Base-by-base conservation (phyloP, 2,888 invertebrate species). In the Machimus atricapillus region DNA sequence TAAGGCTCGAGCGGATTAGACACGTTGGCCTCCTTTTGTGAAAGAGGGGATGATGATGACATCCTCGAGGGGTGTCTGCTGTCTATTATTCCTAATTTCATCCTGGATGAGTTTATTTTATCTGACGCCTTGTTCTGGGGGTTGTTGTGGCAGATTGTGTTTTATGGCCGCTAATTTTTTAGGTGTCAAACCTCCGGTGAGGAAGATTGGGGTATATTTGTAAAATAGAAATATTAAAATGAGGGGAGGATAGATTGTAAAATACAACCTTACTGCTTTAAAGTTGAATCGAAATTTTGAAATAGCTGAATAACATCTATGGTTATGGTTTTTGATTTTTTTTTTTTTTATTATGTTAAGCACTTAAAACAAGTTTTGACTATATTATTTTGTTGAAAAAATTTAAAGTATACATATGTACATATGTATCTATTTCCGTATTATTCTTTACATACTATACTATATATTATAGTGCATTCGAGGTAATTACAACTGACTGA, bases 61-160 rank as follows among this genome's bases (percentile, higher is more conserved):
- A 78, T n/a, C 78, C 43, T 23, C 12, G 9, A 37, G 34, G 31
- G 34, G 37, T 43, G 66, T 40, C 19, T n/a, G n/a, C n/a, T n/a
- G 37, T 76, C 76, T 76, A 27, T 40, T 78, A 40, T 78, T 78
- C 23, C 43, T 66, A 43, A 23, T 78, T 78, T 78, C 37, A 78
- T 78, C 43, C 37, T n/a, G 14, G 43, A 46, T 43, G 66, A 66
- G 66, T 23, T 78, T 78, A 78, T 23, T 78, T 78, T 78, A 43
- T 40, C 43, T 34, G 40, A 23, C 19, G 78, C 43, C 34, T 76
- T 76, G 34, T 37, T 76, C 2, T 8, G 34, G 34, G 76, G 76
- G 78, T 46, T 78, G 78, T 78, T 40, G 23, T 78, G 78, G 23
- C 78, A 78, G 78, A 78, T 78, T 78, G 78, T 23, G 37, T 78